Conservation (phyloP, 2,113 vertebrate genomes). For the Phocoena phocoena region DNA sequence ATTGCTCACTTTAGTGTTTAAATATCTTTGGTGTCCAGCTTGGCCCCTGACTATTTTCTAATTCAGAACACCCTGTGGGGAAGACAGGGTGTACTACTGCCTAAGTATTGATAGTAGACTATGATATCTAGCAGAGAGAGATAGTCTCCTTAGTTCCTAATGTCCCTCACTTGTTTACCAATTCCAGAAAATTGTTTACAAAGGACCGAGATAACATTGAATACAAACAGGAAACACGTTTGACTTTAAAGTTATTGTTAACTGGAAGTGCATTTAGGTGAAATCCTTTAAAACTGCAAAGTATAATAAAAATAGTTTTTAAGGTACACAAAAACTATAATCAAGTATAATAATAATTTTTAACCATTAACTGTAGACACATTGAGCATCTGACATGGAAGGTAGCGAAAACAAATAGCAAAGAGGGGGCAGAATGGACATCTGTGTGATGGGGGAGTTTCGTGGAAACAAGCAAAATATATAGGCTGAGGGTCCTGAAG, state of each 20-base stretch:
- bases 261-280: background rate
- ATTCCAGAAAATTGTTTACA: background rate
- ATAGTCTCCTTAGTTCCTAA: background rate
- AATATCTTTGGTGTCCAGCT: slow-evolving; percentile 3
- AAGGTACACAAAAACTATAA: background rate
- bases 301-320: slow-evolving; percentile 8
- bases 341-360: background rate
- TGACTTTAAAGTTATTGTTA: slow-evolving; percentile 16
- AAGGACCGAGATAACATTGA: background rate
- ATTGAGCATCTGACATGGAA: background rate
- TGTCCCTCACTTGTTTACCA: background rate
- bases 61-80: background rate
- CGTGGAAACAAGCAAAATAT: background rate
- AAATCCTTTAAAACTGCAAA: background rate
- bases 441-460: background rate
- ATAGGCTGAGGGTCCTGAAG: background rate
- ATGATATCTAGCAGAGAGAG: background rate
- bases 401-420: background rate
- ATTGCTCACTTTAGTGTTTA: slow-evolving; percentile 36
- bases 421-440: background rate
- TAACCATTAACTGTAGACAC: background rate
- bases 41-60: background rate
- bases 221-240: background rate
- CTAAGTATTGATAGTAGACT: background rate
- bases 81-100: background rate